A percentile compares a stretch with the other conserved stretches of the same genome.
These are phyloP conservation scores for Sphaerophoria rueppellii DNA, from an alignment of 2,888 invertebrate genomes.

Conservation along the genomic window DNA sequence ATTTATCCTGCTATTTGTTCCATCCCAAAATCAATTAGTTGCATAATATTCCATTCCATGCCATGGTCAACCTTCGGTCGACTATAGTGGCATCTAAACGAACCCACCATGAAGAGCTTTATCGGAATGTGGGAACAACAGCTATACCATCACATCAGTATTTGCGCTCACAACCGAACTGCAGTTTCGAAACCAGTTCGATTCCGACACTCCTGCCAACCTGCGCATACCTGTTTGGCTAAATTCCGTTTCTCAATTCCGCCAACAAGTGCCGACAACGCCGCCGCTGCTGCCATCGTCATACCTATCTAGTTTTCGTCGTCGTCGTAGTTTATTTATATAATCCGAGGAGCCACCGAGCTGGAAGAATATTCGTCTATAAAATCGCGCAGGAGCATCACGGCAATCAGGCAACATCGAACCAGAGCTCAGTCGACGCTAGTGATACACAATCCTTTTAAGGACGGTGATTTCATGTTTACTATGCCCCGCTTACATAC, in stretches of 20 bases:
- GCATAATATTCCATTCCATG: slow-evolving; percentile 56
- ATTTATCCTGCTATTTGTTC: slow-evolving; percentile 66
- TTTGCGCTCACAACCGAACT: slow-evolving; percentile 5
- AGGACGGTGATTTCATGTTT: slow-evolving; percentile 44
- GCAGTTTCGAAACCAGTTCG: slow-evolving; percentile 47
- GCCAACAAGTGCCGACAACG: slow-evolving; percentile 51
- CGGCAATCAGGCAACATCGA: neutral
- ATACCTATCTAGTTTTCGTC: neutral
- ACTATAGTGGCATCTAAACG: neutral
- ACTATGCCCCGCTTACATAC: slow-evolving; percentile 29
- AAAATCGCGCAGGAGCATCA: slow-evolving; percentile 16
- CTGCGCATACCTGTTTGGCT: slow-evolving; percentile 54
- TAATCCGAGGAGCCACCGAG: slow-evolving; percentile 17
- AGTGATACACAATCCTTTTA: slow-evolving; percentile 44
- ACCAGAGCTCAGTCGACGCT: neutral
- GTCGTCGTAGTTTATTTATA: neutral
- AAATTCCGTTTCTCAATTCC: slow-evolving; percentile 49
- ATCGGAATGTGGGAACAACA: slow-evolving; percentile 41
- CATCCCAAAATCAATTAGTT: slow-evolving; percentile 73
- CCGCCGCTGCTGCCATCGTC: slow-evolving; percentile 26
- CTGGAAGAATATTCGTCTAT: slow-evolving; percentile 36
- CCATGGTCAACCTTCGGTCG: slow-evolving; percentile 3
- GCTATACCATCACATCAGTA: neutral
- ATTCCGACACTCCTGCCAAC: slow-evolving; percentile 15
- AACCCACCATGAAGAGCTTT: slow-evolving; percentile 14